phyloP scores from a whole-genome alignment of 2,113 vertebrate species.

The Oostethus manadensis region DNA sequence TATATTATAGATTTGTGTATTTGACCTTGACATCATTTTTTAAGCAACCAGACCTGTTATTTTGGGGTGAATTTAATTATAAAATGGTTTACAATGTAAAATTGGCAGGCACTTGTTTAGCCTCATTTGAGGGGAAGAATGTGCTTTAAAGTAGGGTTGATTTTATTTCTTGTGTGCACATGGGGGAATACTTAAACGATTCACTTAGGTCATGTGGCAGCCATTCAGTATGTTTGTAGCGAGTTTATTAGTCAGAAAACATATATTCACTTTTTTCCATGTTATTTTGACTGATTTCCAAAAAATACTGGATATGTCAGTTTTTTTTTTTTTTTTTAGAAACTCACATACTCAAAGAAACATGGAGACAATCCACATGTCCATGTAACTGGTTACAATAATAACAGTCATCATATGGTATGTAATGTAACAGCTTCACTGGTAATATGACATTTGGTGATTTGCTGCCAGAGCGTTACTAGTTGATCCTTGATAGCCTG shows the following conservation, averaged over 20 bases:
- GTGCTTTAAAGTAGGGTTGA: slow-evolving; percentile 36
- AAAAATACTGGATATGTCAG: too few species aligned
- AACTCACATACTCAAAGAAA: not conserved
- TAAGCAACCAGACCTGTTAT: slow-evolving; percentile 8
- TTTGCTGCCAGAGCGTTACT: too few species aligned
- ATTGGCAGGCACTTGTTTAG: slow-evolving; percentile 32
- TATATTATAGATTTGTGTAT: not conserved
- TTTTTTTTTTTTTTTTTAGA: too few species aligned
- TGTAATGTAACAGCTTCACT: too few species aligned
- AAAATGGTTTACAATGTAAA: slow-evolving; percentile 55
- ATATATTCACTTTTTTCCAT: too few species aligned
- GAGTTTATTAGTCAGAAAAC: not conserved
- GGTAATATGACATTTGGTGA: too few species aligned
- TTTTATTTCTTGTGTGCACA: slow-evolving; percentile 41
- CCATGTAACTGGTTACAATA: too few species aligned
- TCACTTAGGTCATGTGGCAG: slow-evolving; percentile 34
- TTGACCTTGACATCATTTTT: slow-evolving; percentile 11
- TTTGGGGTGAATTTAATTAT: slow-evolving; percentile 19
- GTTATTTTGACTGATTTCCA: too few species aligned
- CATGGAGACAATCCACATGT: too few species aligned
- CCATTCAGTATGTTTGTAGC: slow-evolving; percentile 28
- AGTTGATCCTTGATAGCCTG: too few species aligned
- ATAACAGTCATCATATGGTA: too few species aligned
- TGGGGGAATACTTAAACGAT: slow-evolving; percentile 37
- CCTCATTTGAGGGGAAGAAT: slow-evolving; percentile 48